phyloP scores from a whole-genome alignment of 2,113 vertebrate genomes.

The Daubentonia madagascariensis region DNA sequence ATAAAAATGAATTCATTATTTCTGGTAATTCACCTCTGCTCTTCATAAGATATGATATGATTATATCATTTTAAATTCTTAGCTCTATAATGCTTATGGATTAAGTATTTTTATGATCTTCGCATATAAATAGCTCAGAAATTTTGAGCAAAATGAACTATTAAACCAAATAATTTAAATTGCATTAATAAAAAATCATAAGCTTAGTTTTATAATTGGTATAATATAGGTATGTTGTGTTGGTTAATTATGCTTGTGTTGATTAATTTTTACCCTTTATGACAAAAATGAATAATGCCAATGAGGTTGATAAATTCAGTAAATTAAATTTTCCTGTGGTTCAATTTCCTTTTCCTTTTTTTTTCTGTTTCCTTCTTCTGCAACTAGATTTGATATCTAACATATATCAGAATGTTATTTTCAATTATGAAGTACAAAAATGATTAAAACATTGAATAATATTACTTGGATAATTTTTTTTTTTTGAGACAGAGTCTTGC shows the following conservation, averaged over 20 bases:
- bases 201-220: not conserved
- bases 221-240: not conserved
- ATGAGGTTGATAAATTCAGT: not conserved
- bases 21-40: not conserved
- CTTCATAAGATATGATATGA: not conserved
- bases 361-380: not conserved
- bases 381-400: not conserved
- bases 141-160: not conserved
- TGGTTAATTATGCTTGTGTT: not conserved
- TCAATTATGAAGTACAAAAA: not conserved
- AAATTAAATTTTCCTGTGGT: not conserved
- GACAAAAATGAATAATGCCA: not conserved
- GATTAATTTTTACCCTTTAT: constrained; percentile 2
- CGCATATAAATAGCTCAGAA: not conserved
- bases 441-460: not conserved
- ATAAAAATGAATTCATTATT: not conserved
- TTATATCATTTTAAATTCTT: not conserved
- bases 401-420: not conserved
- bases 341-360: not conserved
- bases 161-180: not conserved
- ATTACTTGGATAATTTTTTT: not conserved
- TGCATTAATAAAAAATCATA: not conserved
- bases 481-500: no score
- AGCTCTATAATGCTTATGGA: not conserved
- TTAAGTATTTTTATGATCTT: not conserved